Evolutionary conservation across 2,797 vertebrate species (phyloP).

Genomic region (Apodemus agrarius): DNA sequence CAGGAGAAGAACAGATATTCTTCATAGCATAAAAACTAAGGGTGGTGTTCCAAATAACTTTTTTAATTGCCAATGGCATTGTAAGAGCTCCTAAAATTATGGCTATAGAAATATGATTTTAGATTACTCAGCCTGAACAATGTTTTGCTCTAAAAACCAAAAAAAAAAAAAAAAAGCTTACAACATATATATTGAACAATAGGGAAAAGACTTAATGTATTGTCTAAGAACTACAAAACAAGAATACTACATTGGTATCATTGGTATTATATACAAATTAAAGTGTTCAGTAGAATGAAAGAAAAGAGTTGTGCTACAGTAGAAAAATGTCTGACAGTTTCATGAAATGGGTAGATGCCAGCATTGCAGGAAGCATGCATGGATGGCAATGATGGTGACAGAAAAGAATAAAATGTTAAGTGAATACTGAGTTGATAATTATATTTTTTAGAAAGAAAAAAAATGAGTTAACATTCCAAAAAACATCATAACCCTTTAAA

Average conservation of each 20-base stretch:
- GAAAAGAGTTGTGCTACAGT: not conserved
- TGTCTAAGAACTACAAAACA: not conserved
- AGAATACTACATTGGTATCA: rapidly evolving
- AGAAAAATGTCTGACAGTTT: not conserved
- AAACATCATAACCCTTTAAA: not conserved
- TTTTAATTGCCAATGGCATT: too few relatives aligned
- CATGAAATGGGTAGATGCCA: not conserved
- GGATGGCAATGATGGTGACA: not conserved
- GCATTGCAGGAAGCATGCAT: not conserved
- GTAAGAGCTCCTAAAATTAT: too few relatives aligned
- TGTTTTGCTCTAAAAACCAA: too few relatives aligned
- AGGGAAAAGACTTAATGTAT: not conserved
- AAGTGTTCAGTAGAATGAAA: not conserved
- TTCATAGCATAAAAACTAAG: not conserved
- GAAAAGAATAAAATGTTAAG: not conserved
- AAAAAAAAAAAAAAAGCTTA: too few relatives aligned
- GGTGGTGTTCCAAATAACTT: too few relatives aligned
- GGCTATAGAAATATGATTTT: too few relatives aligned
- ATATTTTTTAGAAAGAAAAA: not conserved
- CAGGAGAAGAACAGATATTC: not conserved
- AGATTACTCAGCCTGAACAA: too few relatives aligned
- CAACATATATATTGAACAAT: too few relatives aligned
- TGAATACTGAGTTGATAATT: not conserved
- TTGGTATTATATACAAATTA: not conserved
- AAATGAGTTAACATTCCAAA: not conserved